phyloP scores from a whole-genome alignment of 2,113 vertebrate genomes.

The Isichthys henryi region DNA sequence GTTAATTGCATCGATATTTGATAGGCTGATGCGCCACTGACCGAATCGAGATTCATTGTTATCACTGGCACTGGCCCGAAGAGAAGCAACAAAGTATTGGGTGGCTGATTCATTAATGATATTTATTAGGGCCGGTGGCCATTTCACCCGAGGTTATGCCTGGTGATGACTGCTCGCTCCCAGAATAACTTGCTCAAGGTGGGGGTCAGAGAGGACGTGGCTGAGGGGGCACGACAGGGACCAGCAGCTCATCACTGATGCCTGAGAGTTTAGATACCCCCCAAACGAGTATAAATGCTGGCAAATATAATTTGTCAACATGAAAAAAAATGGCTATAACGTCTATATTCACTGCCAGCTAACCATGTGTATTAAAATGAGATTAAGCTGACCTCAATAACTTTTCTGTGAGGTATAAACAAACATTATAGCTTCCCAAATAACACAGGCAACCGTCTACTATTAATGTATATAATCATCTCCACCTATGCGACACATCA shows the following conservation, averaged over 20 bases:
- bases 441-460: background rate
- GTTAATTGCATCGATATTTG: constrained; percentile 1
- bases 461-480: background rate
- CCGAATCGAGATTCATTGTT: background rate
- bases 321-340: background rate
- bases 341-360: background rate
- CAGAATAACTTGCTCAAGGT: background rate
- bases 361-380: background rate
- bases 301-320: background rate
- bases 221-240: background rate
- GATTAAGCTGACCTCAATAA: background rate
- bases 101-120: constrained; percentile 49
- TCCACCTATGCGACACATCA: background rate
- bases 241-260: background rate
- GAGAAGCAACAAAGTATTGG: constrained; percentile 20
- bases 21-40: background rate
- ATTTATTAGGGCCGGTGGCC: constrained; percentile 36
- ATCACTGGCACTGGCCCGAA: background rate
- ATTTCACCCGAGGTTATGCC: constrained; percentile 34
- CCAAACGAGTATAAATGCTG: background rate
- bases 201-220: background rate
- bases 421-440: background rate
- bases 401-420: background rate
- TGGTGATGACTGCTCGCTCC: constrained; percentile 31
- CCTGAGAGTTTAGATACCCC: background rate